Percentiles rank a stretch among this genome's conserved stretches.
These are phyloP conservation scores for Lochmaea capreae DNA, from an alignment of 2,888 invertebrate species.

Conservation along the genomic window DNA sequence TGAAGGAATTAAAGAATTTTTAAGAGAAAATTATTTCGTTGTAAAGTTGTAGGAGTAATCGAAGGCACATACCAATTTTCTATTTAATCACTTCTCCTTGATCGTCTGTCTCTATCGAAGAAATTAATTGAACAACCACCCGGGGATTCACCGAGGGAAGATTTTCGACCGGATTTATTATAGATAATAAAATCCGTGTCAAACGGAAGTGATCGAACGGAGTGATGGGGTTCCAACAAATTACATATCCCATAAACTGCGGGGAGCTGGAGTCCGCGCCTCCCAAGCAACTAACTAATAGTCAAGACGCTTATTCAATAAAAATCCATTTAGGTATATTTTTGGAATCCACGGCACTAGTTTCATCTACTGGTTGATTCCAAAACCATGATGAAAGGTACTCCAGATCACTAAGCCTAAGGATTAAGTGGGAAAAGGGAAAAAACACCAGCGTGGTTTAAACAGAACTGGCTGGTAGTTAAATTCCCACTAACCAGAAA, in stretches of 20 bases:
- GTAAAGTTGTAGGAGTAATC: constrained; percentile 4
- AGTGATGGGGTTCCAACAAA: constrained; percentile 49
- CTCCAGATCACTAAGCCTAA: too few species aligned
- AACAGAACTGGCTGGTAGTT: too few species aligned
- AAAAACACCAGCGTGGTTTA: too few species aligned
- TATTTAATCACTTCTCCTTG: constrained; percentile 21
- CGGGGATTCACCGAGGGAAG: constrained; percentile 30
- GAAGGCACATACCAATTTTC: constrained; percentile 13
- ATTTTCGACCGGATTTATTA: constrained; percentile 42
- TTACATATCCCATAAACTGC: constrained; percentile 52
- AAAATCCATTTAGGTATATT: too few species aligned
- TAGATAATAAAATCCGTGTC: constrained; percentile 42
- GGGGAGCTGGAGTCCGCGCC: constrained; percentile 44
- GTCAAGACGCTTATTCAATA: neutral
- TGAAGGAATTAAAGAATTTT: neutral
- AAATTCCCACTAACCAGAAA: too few species aligned
- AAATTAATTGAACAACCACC: constrained; percentile 40
- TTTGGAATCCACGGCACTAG: too few species aligned
- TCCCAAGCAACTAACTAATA: neutral
- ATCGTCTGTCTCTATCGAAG: constrained; percentile 35
- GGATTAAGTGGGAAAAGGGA: too few species aligned
- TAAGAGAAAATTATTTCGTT: neutral
- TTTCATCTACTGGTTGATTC: too few species aligned
- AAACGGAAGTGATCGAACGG: constrained; percentile 50
- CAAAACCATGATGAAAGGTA: too few species aligned